phyloP scores from a whole-genome alignment of 2,888 invertebrate genomes.

The Eilema griseolum region DNA sequence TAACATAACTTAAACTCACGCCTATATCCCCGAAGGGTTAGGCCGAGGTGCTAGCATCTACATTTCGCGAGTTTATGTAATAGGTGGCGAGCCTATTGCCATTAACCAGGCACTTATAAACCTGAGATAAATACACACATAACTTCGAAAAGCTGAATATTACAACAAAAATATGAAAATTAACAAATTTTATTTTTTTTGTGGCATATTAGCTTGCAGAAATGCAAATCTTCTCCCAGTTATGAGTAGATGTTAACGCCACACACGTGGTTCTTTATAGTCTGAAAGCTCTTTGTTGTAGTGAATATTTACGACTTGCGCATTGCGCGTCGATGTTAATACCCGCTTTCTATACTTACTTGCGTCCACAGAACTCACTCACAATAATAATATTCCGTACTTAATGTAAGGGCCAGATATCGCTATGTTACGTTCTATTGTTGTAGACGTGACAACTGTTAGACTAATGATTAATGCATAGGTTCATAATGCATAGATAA shows the following conservation, averaged over 20 bases:
- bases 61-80: too few species aligned
- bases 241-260: conserved; percentile 8
- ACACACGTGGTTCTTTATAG: conserved; percentile 8
- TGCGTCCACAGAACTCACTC: conserved; percentile 4
- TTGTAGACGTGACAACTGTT: not conserved
- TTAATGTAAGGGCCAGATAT: not conserved
- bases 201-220: not conserved
- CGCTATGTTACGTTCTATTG: not conserved
- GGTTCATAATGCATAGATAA: too few species aligned
- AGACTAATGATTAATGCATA: not conserved
- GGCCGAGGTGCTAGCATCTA: too few species aligned
- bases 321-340: conserved; percentile 26
- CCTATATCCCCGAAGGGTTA: too few species aligned
- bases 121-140: too few species aligned
- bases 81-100: too few species aligned
- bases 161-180: not conserved
- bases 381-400: not conserved
- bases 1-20: too few species aligned
- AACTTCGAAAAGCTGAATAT: too few species aligned
- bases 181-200: too few species aligned
- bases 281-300: conserved; percentile 21
- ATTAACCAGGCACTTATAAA: too few species aligned
- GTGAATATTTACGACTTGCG: conserved; percentile 30
- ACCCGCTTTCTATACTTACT: conserved; percentile 29
- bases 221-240: not conserved